A percentile compares a stretch with the other conserved stretches of the same genome.
Conservation (phyloP, 2,113 vertebrate species). For the Myrmecobius fasciatus region DNA sequence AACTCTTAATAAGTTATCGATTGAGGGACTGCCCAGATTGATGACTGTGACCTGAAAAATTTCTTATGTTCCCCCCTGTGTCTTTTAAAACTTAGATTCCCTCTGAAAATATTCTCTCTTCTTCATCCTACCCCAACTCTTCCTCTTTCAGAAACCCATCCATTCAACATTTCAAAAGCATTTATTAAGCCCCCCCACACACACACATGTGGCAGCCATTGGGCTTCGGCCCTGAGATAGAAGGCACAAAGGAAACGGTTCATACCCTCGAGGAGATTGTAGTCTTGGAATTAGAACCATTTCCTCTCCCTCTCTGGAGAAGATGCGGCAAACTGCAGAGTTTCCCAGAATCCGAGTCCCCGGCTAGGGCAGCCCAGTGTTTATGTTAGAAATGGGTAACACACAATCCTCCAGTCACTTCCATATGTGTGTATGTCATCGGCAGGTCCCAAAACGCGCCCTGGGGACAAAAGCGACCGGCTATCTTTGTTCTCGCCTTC, state of each 20-base stretch:
- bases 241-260: neutral
- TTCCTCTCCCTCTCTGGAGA: neutral
- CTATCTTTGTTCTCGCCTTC: neutral
- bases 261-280: neutral
- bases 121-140: rapidly evolving
- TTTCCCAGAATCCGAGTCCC: neutral
- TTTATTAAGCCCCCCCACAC: neutral
- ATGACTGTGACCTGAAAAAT: neutral
- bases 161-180: neutral
- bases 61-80: neutral
- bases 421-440: neutral
- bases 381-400: neutral
- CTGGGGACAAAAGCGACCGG: neutral
- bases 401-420: neutral
- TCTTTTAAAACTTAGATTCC: neutral
- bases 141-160: neutral
- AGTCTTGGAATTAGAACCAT: neutral
- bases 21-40: neutral
- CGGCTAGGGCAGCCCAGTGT: neutral
- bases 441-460: neutral
- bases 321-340: neutral
- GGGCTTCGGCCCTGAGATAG: neutral
- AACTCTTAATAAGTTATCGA: neutral
- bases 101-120: neutral
- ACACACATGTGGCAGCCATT: no score